phyloP scores from a whole-genome alignment of 2,888 invertebrate genomes.

The Drosophila siamana region DNA sequence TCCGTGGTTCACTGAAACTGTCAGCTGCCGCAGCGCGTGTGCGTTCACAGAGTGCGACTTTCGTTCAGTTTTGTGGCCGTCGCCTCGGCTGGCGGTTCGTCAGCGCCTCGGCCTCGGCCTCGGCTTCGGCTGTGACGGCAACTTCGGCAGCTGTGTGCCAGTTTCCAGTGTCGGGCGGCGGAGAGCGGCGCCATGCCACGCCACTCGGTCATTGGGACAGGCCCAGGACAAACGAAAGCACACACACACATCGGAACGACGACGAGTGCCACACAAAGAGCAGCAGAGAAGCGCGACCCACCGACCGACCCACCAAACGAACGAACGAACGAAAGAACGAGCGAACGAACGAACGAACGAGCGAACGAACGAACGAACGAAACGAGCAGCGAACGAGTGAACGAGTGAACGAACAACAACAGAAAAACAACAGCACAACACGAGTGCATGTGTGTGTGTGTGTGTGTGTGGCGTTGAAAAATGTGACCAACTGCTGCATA shows the following conservation, averaged over 20 bases:
- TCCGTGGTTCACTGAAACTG: conserved; percentile 86
- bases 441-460: not conserved
- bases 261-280: conserved; percentile 26
- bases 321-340: conserved; percentile 4
- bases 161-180: conserved; percentile 26
- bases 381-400: conserved; percentile 9
- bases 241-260: no score
- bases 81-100: conserved; percentile 13
- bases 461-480: conserved; percentile 11
- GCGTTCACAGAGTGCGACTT: conserved; percentile 80
- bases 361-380: no score
- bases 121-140: conserved; percentile 23
- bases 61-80: conserved; percentile 76
- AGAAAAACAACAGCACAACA: conserved; percentile 6
- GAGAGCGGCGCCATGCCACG: conserved; percentile 32
- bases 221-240: conserved; percentile 51
- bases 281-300: conserved; percentile 23
- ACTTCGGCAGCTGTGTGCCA: conserved; percentile 53
- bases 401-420: not conserved
- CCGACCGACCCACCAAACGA: no score
- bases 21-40: conserved; percentile 82
- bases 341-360: not conserved
- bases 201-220: conserved; percentile 82
- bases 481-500: conserved; percentile 49
- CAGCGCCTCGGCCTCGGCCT: conserved; percentile 19